These are phyloP conservation scores for Mormyrops attenuatus DNA, from an alignment of 2,797 vertebrate genomes.

Conservation along the genomic window DNA sequence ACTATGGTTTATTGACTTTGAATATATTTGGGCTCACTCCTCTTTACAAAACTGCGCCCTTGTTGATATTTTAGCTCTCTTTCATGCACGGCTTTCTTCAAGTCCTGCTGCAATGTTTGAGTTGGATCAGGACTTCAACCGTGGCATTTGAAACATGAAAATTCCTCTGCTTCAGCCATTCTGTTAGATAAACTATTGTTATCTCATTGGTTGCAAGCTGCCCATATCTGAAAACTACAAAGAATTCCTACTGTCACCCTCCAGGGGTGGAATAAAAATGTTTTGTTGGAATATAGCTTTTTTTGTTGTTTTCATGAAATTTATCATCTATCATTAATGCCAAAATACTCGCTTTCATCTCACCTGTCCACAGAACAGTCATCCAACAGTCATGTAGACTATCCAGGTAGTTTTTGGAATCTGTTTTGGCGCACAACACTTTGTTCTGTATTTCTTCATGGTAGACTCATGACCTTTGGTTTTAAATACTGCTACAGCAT, in stretches of 20 bases:
- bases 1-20: background rate
- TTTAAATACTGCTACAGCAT: background rate
- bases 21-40: background rate
- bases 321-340: background rate
- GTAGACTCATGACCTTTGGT: background rate
- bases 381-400: background rate
- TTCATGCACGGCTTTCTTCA: background rate
- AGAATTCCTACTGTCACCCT: background rate
- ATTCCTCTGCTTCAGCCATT: background rate
- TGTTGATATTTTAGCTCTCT: background rate
- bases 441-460: background rate
- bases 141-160: background rate
- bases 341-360: background rate
- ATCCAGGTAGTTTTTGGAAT: background rate
- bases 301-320: background rate
- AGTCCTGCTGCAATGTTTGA: background rate
- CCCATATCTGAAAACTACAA: background rate
- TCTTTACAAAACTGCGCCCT: background rate
- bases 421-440: background rate
- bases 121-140: background rate
- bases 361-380: background rate
- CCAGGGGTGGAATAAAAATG: background rate
- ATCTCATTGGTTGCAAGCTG: background rate
- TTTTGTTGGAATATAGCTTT: background rate
- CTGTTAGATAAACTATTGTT: background rate